A percentile compares a stretch with the other conserved stretches of the same genome.
Conservation (phyloP, 2,888 invertebrate genomes). For the Malacosoma neustria region DNA sequence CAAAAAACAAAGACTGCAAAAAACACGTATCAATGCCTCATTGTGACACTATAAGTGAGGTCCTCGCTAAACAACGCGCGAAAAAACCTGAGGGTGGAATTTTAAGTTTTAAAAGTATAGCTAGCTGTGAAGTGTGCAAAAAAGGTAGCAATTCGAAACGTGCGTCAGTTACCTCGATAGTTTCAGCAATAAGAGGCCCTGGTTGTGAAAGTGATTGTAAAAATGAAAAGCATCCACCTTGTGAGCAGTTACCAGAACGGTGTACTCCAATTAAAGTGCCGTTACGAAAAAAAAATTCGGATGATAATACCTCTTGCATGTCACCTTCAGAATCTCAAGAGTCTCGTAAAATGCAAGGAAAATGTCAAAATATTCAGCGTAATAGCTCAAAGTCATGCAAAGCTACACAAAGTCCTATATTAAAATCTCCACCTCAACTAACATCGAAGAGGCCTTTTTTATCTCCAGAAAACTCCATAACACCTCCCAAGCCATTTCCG, state of each 20-base stretch:
- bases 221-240: slow-evolving; percentile 16
- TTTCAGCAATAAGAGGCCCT: slow-evolving; percentile 18
- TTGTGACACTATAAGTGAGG: slow-evolving; percentile 19
- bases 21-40: slow-evolving; percentile 36
- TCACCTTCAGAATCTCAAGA: background rate
- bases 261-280: background rate
- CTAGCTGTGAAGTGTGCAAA: slow-evolving; percentile 21
- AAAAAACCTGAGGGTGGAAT: slow-evolving; percentile 23
- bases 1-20: slow-evolving; percentile 13
- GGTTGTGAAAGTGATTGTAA: slow-evolving; percentile 21
- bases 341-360: background rate
- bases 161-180: slow-evolving; percentile 13
- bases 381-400: background rate
- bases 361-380: background rate
- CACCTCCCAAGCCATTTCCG: background rate
- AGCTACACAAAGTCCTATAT: background rate
- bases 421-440: background rate
- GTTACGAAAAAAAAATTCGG: background rate
- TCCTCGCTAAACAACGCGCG: slow-evolving; percentile 12
- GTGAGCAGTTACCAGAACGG: slow-evolving; percentile 5
- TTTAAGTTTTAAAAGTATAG: slow-evolving; percentile 21
- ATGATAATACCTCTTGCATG: background rate
- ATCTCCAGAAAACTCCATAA: background rate
- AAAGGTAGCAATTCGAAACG: slow-evolving; percentile 16
- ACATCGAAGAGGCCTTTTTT: background rate